Conservation (phyloP, 2,113 vertebrate species). For the Genyomyrus donnyi region DNA sequence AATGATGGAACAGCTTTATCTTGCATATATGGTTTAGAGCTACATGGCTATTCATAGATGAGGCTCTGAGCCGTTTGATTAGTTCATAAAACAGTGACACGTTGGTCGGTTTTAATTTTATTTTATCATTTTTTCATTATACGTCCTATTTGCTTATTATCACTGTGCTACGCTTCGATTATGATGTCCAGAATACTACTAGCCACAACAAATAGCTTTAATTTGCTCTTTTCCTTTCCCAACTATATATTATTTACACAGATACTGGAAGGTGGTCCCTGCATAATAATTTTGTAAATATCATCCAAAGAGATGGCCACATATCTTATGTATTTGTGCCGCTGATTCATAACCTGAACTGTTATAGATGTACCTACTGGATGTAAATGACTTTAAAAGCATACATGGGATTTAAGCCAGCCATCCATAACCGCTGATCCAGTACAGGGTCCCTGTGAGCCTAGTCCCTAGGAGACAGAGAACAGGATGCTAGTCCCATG, state of each 20-base stretch:
- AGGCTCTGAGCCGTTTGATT: background rate
- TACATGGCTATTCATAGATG: background rate
- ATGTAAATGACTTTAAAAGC: background rate
- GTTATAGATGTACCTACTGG: background rate
- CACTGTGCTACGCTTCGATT: background rate
- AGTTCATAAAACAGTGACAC: background rate
- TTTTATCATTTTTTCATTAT: slow-evolving; percentile 1
- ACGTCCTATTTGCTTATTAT: background rate
- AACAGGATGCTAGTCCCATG: background rate
- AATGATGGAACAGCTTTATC: background rate
- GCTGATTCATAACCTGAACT: background rate
- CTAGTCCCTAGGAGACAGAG: background rate
- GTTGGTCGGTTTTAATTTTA: slow-evolving; percentile 2
- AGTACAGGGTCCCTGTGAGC: background rate
- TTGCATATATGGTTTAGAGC: background rate
- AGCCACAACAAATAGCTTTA: background rate
- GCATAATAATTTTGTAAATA: background rate
- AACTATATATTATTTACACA: background rate
- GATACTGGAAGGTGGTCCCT: background rate
- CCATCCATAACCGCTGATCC: background rate
- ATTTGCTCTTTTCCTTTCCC: background rate
- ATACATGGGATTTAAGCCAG: background rate
- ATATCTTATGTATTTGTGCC: background rate
- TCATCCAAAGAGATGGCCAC: background rate
- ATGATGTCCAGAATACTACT: background rate